These are phyloP conservation scores for Drosophila sucinea DNA, from an alignment of 1,140 invertebrate genomes.

Conservation along the genomic window DNA sequence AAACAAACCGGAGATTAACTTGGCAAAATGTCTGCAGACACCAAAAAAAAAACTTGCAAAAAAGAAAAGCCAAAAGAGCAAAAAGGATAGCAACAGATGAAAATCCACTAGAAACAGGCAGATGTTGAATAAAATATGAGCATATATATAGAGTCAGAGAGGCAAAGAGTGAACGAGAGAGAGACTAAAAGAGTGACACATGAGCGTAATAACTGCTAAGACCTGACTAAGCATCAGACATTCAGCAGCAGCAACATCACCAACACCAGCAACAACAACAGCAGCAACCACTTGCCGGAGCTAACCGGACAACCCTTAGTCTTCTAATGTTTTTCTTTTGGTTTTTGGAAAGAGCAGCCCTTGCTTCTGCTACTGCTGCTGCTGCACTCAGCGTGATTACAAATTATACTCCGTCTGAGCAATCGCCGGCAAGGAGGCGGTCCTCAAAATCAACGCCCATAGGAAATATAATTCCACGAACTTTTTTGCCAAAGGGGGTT, in stretches of 20 bases:
- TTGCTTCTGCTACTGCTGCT: conserved; percentile 27
- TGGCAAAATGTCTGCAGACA: conserved; percentile 79
- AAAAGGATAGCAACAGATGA: conserved; percentile 44
- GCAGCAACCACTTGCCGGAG: conserved; percentile 68
- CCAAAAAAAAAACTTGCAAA: conserved; percentile 54
- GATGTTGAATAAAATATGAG: conserved; percentile 78
- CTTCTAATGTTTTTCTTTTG: not conserved
- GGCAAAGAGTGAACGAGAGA: conserved; percentile 19
- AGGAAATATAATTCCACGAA: conserved; percentile 77
- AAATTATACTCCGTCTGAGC: conserved; percentile 78
- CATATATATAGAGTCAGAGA: conserved; percentile 18
- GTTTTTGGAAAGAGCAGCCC: conserved; percentile 37
- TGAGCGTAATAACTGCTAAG: conserved; percentile 81
- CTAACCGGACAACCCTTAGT: conserved; percentile 22
- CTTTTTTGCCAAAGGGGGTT: conserved; percentile 30
- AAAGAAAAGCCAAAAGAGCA: conserved; percentile 21
- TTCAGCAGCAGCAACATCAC: conserved; percentile 41
- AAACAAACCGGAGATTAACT: conserved; percentile 82
- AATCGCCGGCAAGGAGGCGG: conserved; percentile 65
- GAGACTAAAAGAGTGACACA: conserved; percentile 70
- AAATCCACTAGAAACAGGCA: conserved; percentile 49
- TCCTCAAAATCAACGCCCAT: conserved; percentile 67
- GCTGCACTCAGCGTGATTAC: conserved; percentile 79
- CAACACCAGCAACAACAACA: not conserved
- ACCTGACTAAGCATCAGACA: conserved; percentile 78